Evolutionary conservation across 2,797 vertebrate species (phyloP).

Genomic region (Propithecus perrieri): DNA sequence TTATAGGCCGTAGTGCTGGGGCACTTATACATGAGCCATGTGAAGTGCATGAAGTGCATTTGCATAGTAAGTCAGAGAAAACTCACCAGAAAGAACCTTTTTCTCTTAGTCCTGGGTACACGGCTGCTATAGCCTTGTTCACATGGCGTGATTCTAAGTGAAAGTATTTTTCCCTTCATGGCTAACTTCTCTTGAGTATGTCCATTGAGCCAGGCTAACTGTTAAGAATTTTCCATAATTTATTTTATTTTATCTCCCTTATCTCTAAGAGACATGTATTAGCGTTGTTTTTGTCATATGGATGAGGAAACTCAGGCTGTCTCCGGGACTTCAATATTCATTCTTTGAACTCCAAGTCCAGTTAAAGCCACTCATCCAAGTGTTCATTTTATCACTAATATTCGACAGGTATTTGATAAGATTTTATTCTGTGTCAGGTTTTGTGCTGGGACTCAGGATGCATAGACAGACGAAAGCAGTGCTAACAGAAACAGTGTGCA

Average conservation of each 20-base stretch:
- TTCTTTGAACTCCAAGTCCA: not conserved
- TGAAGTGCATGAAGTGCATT: constrained; percentile 33
- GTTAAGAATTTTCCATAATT: not conserved
- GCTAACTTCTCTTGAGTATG: not conserved
- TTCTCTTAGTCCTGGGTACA: constrained; percentile 6
- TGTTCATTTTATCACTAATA: not conserved
- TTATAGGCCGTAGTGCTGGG: constrained; percentile 50
- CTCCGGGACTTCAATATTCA: not conserved
- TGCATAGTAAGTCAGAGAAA: constrained; percentile 18
- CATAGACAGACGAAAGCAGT: accelerated
- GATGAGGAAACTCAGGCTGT: not conserved
- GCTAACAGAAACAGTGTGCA: not conserved
- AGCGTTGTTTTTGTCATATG: not conserved
- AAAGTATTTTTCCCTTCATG: not conserved
- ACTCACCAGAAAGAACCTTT: not conserved
- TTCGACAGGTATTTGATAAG: accelerated
- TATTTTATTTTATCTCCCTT: not conserved
- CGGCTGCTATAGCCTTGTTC: not conserved
- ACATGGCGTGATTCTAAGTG: not conserved
- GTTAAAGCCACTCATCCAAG: not conserved
- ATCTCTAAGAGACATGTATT: not conserved
- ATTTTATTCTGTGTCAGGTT: not conserved
- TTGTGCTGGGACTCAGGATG: not conserved
- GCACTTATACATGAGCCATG: not conserved
- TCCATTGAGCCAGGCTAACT: not conserved